Base-by-base conservation (phyloP, 92 coral and sea anemone species). In the Anthopleura xanthogrammica region DNA sequence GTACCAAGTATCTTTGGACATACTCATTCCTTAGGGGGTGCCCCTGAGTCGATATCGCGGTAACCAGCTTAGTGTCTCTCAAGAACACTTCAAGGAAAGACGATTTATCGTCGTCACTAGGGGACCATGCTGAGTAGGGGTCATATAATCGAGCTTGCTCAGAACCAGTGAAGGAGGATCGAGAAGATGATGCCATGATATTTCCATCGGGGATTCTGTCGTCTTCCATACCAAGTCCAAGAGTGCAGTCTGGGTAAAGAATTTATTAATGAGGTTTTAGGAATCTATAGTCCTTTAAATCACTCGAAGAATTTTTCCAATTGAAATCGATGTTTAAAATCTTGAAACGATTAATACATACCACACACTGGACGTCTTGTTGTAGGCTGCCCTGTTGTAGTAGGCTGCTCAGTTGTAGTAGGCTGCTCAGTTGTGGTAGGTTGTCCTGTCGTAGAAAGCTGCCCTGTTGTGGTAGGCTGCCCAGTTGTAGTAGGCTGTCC, bases 11-110 rank as follows among this genome's bases (percentile, higher is more conserved):
- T 17, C 82, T 71, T 24, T 73, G 83, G 10, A 89, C 92, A 70
- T 68, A 89, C 77, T 82, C 90, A 7, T 83, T 52, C 43, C 75
- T 39, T 40, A 82, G 58, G 41, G 92, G 92, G 46, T 89, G 92
- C 5, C 92, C 92, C 83, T 89, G 89, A 41, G 92, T 89, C 39
- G 92, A 89, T n/a, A 89, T 77, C 12, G 90, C 89, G 42, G 92
- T 89, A 55, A 89, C 60, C 12, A 68, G 55, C 22, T 50, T 82
- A 41, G 73, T 55, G 23, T 85, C 78, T n/a, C 90, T 90, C 23
- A 89, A 85, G 83, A 82, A 82, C 40, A 89, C 79, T 43, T 86
- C 83, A 77, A 89, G 20, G 65, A 52, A 89, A 3, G 92, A 87
- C 12, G 56, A 40, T 16, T 55, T 62, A 10, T 89, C 92, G 41